A percentile compares a stretch with the other conserved stretches of the same genome.
phyloP scores from a whole-genome alignment of 1,140 invertebrate species.

The Thalassaphorura encarpata region DNA sequence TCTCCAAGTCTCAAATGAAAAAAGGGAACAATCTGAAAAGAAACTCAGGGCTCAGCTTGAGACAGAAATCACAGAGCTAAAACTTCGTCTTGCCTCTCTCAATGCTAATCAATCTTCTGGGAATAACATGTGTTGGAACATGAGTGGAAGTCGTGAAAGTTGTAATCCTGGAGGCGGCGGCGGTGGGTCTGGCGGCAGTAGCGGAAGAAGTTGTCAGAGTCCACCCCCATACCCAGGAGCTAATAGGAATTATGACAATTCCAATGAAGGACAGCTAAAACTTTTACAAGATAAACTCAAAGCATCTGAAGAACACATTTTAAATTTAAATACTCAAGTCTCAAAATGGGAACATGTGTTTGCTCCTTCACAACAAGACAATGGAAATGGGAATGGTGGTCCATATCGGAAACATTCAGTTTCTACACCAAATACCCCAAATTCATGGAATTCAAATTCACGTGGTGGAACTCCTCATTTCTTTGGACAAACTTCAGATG shows the following conservation, averaged over 20 bases:
- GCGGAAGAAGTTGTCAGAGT: background rate
- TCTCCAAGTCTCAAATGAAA: conserved; percentile 70
- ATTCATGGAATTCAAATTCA: conserved; percentile 26
- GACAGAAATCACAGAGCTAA: conserved; percentile 56
- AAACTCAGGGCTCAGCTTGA: conserved; percentile 68
- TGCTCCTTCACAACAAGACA: conserved; percentile 74
- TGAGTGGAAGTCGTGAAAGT: no score
- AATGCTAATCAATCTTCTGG: no score
- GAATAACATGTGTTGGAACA: no score
- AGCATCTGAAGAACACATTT: conserved; percentile 29
- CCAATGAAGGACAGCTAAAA: conserved; percentile 18
- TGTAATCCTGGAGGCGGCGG: no score
- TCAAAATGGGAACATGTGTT: conserved; percentile 44
- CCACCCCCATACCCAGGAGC: background rate
- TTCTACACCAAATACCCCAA: conserved; percentile 29
- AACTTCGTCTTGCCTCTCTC: conserved; percentile 34
- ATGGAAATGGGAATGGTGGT: background rate
- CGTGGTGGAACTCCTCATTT: conserved; percentile 29
- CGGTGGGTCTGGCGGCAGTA: no score
- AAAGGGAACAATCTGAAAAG: conserved; percentile 70
- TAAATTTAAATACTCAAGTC: conserved; percentile 17
- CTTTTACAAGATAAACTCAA: conserved; percentile 27
- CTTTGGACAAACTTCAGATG: conserved; percentile 12
- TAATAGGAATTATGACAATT: background rate
- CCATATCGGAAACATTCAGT: conserved; percentile 1